phyloP scores from a whole-genome alignment of 2,113 vertebrate genomes.

The Crocuta crocuta region DNA sequence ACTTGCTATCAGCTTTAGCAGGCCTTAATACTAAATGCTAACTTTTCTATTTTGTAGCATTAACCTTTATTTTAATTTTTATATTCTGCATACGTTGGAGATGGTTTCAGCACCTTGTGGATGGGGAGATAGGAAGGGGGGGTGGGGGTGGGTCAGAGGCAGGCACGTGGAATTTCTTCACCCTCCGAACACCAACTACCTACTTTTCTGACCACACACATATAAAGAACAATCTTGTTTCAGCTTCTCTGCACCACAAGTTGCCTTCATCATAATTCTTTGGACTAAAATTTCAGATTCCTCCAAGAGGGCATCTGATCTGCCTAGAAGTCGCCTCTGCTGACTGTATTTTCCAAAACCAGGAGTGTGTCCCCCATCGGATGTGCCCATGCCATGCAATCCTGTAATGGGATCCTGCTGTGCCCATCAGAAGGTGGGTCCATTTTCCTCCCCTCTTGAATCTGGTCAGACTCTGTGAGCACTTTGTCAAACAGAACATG shows the following conservation, averaged over 20 bases:
- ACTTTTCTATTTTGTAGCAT: background rate
- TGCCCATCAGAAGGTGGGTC: background rate
- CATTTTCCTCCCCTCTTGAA: background rate
- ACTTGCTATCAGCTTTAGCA: background rate
- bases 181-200: background rate
- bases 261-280: background rate
- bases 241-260: background rate
- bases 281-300: background rate
- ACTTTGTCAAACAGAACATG: background rate
- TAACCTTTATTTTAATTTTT: background rate
- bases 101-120: background rate
- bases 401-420: background rate
- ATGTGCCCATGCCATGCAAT: rapidly evolving
- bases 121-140: background rate
- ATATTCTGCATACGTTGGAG: background rate
- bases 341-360: background rate
- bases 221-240: background rate
- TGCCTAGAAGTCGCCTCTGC: background rate
- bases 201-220: background rate
- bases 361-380: rapidly evolving
- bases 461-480: background rate
- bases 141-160: background rate
- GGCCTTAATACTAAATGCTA: background rate
- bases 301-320: background rate
- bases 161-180: background rate